Base-by-base conservation (phyloP, 2,797 vertebrate genomes). In the Garrulus glandarius region DNA sequence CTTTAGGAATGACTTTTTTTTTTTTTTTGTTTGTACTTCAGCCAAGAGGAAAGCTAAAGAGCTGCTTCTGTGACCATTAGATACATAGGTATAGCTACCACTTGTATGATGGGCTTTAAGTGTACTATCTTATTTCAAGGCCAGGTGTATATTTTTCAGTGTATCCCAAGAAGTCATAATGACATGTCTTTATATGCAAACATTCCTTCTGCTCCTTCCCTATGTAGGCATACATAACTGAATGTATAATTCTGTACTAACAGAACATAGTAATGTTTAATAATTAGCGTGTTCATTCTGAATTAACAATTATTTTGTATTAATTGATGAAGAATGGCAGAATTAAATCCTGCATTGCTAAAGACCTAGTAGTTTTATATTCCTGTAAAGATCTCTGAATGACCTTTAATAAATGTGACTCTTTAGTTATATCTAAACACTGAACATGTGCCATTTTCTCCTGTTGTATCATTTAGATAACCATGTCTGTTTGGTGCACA, bases 401-500 rank as follows among this genome's bases (percentile, higher is more conserved):
- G 18, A 36, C 22, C 18, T 80, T 67, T 37, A 57, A 1, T 43
- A 72, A 52, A 10, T 7, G 10, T 46, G 34, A 56, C 16, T 20
- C 19, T 59, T 34, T 32, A 36, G 14, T 61, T 84, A 1, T 10
- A 34, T 9, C 15, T 27, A 56, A 76, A 29, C 18, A 34, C 21
- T 55, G 47, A 78, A 29, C 17, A 27, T 7, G 18, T 16, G 18
- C 23, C 11, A 5, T 13, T 29, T 74, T 39, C 52, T 89, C 41
- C 84, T 67, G 86, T 80, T 72, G 23, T 37, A 5, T 83, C 85
- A 8, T 56, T 70, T 61, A 99, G 99, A 99, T 96, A 99, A 99
- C 93, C 99, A 99, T 0, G 99, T 99, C 59, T 99, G 99, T 97
- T 98, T 99, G 98, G 99, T 99, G 92, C 99, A 99, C 95, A 98